Evolutionary conservation across 2,113 vertebrate genomes (phyloP).

Genomic region (Sylvia atricapilla): DNA sequence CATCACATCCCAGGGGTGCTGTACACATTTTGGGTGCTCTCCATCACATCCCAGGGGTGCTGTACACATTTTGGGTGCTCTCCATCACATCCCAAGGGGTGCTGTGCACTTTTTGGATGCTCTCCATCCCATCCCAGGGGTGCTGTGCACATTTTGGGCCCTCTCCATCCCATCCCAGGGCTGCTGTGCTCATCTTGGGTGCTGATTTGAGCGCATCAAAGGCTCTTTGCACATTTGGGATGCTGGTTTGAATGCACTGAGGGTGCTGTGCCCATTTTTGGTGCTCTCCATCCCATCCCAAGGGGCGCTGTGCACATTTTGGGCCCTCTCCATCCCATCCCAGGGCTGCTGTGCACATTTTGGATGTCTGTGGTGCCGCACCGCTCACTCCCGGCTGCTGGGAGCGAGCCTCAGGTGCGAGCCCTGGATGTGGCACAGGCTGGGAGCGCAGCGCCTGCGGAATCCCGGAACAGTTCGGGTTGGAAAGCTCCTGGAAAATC

Average conservation of each 20-base stretch:
- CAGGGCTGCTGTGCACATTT: background rate
- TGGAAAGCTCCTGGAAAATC: background rate
- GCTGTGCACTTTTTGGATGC: background rate
- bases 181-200: background rate
- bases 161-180: accelerated
- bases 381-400: accelerated
- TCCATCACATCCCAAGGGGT: too few species aligned
- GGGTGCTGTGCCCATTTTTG: background rate
- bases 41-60: too few species aligned
- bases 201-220: background rate
- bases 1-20: background rate
- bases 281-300: too few species aligned
- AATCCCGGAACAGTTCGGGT: background rate
- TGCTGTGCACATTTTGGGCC: background rate
- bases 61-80: too few species aligned
- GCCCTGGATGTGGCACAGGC: accelerated
- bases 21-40: too few species aligned
- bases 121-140: accelerated
- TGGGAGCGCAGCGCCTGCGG: accelerated
- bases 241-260: background rate
- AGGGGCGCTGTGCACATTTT: background rate
- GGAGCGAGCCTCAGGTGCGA: accelerated
- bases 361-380: accelerated
- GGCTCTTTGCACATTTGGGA: accelerated
- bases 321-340: too few species aligned